These are phyloP conservation scores for Rhincodon typus DNA, from an alignment of 2,797 vertebrate species.

Conservation along the genomic window DNA sequence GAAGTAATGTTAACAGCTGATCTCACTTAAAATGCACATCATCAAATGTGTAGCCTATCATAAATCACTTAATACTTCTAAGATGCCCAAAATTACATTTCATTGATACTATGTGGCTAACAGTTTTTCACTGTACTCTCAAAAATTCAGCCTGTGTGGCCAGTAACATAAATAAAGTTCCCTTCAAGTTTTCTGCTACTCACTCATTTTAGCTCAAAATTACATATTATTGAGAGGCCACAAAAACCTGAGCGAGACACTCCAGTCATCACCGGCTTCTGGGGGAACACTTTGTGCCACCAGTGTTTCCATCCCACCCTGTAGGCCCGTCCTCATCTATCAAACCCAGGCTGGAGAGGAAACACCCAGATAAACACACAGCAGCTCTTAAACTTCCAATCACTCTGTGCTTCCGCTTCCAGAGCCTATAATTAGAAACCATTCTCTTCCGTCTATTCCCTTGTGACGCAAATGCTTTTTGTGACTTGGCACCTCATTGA, in stretches of 20 bases:
- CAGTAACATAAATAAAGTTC: slow-evolving; percentile 13
- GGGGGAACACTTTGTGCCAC: slow-evolving; percentile 69
- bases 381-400: slow-evolving; percentile 94
- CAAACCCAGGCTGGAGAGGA: slow-evolving; percentile 64
- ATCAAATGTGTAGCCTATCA: slow-evolving; percentile 9
- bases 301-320: slow-evolving; percentile 65
- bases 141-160: slow-evolving; percentile 27
- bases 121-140: slow-evolving; percentile 23
- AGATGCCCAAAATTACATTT: slow-evolving; percentile 9
- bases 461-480: slow-evolving; percentile 99
- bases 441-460: slow-evolving; percentile 92
- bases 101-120: slow-evolving; percentile 27
- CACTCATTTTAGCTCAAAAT: slow-evolving; percentile 31
- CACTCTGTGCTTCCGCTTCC: slow-evolving; percentile 92
- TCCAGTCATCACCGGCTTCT: slow-evolving; percentile 58
- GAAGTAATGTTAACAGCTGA: neutral
- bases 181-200: slow-evolving; percentile 17
- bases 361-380: slow-evolving; percentile 98
- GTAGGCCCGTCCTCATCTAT: slow-evolving; percentile 70
- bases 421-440: slow-evolving; percentile 99
- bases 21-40: neutral
- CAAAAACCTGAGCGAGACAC: slow-evolving; percentile 70
- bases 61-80: neutral
- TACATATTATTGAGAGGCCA: slow-evolving; percentile 79
- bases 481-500: slow-evolving; percentile 99